Evolutionary conservation across 2,113 vertebrate genomes (phyloP), one percentile per base, ranked within the genome.

Genomic region (Hypomesus transpacificus): DNA sequence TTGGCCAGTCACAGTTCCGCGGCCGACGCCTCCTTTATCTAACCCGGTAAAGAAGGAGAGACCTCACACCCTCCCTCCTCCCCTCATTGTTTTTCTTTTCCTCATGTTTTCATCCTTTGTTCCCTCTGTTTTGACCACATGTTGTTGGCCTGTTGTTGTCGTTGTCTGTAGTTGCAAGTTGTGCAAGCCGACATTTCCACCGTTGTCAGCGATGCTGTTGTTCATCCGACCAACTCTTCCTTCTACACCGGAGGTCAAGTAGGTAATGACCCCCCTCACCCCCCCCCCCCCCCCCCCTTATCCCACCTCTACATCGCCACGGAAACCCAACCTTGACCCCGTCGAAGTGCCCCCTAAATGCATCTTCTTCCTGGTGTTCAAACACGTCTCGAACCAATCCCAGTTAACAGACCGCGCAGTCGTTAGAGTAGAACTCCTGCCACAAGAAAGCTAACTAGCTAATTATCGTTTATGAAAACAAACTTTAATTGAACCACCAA

Each of bases 171-270:
- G 97, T 97, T 99, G 93, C 96, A 99, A 97, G 97, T 99, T 96
- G 96, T 99, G 91, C 95, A 96, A 93, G 97, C 97, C 93, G 96
- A 99, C 94, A 96, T 99, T 95, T 94, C 96, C 95, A 91, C 91
- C 86, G 94, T 99, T 92, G 95, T 95, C 92, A 98, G 97, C 92
- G 97, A 99, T 87, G 97, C 95, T 94, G 94, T 99, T 91, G 90
- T 99, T 95, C 97, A 99, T 93, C 97, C 97, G 91, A 99, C 97
- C 95, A 98, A 94, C 95, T 95, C 94, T 94, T 94, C 95, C 93
- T 87, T 98, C 94, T 95, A 96, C 95, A 92, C 88, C 92, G 97
- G 96, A 94, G 97, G 97, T 93, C 95, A 99, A 97, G 97, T 99
- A 98, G 97, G 97, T 98, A 98, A 98, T 96, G 94, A 91, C 92